Base-by-base conservation (phyloP, 2,888 invertebrate genomes). In the Gasteruption jaculator region DNA sequence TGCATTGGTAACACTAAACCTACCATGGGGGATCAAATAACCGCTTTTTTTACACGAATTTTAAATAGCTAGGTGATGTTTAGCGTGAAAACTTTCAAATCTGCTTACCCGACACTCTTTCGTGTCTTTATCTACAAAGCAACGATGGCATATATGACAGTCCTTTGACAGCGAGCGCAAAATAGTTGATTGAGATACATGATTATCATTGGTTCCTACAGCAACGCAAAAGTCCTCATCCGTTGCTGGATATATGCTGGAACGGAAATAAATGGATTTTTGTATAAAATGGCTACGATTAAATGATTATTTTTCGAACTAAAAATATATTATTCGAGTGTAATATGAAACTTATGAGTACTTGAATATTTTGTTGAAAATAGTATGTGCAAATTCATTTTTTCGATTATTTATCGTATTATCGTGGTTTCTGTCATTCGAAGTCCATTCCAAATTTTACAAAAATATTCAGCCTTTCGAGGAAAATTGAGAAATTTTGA, bases 141-240 rank as follows among this genome's bases (percentile, higher is more conserved):
- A 83, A 39, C 78, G 73, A 42, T 74, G 73, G 41, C 76, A 76
- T 2, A 58, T 57, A 10, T 72, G 61, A 54, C 83, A 83, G 31
- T 76, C 71, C 37, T 73, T 61, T n/a, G 57, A 52, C 1, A 74
- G 67, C 59, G 81, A 76, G 55, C 68, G 67, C 21, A 78, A 61
- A 46, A 72, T 73, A 14, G 76, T 68, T 7, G 75, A 76, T 45
- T 76, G 71, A 1, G 77, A 76, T 37, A 74, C 73, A 34, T 78
- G 76, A 20, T 72, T 61, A 12, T 63, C 58, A 54, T 79, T 77
- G 46, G 79, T 76, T 16, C 82, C 77, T 37, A 81, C 65, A 1
- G 83, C 80, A 5, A 85, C 71, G 56, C 87, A 88, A 35, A 74
- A 69, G 42, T 76, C 74, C 3, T 71, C 66, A 3, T 67, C 53